Base-by-base conservation (phyloP, 2,888 invertebrate species). In the Ptychoptera albimana region DNA sequence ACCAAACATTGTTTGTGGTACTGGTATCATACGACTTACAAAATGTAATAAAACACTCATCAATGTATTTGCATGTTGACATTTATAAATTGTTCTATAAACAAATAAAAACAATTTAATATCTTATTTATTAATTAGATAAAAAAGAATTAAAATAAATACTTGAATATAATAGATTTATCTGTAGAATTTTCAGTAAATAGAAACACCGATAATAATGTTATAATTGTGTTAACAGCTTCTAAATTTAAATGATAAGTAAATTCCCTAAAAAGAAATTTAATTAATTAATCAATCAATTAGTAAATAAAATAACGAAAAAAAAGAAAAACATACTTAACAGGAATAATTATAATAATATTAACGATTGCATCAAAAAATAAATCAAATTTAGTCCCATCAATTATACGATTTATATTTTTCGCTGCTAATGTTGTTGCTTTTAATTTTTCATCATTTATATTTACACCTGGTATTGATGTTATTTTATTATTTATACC, bases 221-320 rank as follows among this genome's bases (percentile, higher is more conserved):
- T 82, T 12, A 94, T 67, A 37, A 94, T 67, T 14, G 83, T 81
- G 60, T 91, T 92, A 39, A 93, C 78, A 23, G 87, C 81, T 63
- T 96, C 94, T 54, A 92, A 60, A 55, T 91, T 88, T 23, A 91
- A 69, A 45, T 79, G 77, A 61, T 89, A 89, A 44, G 89, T 89
- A 58, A 79, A 78, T 61, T 86, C 82, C 50, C 82, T 82, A 66
- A 1, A 67, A 66, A 42, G 49, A 53, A 50, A 51, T 50, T 37
- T 46, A 43, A 49, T 36, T 38, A 13, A 38, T 14, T 7, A 12
- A 40, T 5, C n/a, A n/a, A n/a, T n/a, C n/a, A 9, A 8, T 34
- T 39, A 42, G 29, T 34, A 3, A 7, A 38, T 8, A 39, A 49
- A 42, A 31, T 30, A 13, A n/a, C 39, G 32, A 35, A 39, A 29